Evolutionary conservation across 2,113 vertebrate genomes (phyloP), one percentile per base, ranked within the genome.

Genomic region (Hassar affinis): DNA sequence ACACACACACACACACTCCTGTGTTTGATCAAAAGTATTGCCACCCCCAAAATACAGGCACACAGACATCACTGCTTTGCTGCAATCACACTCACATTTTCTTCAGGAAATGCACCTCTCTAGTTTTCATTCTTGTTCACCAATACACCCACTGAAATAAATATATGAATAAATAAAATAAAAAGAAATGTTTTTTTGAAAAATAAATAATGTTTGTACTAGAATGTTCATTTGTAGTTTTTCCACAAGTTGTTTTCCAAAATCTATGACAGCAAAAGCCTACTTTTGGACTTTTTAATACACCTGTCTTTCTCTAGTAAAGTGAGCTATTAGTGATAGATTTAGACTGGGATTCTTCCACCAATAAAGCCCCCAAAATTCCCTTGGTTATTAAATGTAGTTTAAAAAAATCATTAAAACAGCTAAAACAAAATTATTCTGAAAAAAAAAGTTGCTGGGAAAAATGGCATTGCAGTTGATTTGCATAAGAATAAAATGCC

Each of bases 401-500:
- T 64, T 77, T 42, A 42, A 83, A 72, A 25, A 42, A 75, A 80
- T 80, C n/a, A 77, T 64, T 76, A n/a, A 77, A 18, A 2, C 52
- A 61, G 83, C 87, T 92, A 86, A 90, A 90, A 90, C 87, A 84
- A 92, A 94, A 93, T 93, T 88, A 88, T 88, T 91, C 79, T 86
- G 89, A 90, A 94, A 94, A 30, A 80, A 80, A 69, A 69, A 11
- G 15, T 75, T 52, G 7, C 15, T 30, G 47, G 6, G 11, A 33
- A 75, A 77, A 56, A 52, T 54, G 30, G 9, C 30, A 77, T 77
- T 45, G 38, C 38, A 4, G 92, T 95, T 90, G 87, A 94, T 96
- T 94, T 95, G 93, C 94, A 95, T 96, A 95, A 95, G 94, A 96
- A 97, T 94, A 92, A 93, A 94, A 94, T 90, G 91, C 92, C 94